Conservation (phyloP, 2,797 vertebrate genomes). For the Siniperca scherzeri region DNA sequence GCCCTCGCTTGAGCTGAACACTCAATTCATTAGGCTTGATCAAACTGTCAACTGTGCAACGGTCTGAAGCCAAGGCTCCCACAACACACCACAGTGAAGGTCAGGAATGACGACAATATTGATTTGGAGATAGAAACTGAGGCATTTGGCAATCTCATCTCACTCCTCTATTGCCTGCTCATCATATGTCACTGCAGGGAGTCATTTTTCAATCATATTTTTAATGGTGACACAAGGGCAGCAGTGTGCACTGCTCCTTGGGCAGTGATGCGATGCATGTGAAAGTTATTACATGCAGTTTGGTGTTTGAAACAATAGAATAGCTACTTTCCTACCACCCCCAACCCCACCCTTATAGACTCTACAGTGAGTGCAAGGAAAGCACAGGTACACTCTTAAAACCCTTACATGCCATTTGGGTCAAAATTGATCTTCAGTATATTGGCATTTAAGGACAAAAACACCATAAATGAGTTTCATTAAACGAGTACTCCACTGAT, state of each 20-base stretch:
- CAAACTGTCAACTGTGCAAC: conserved; percentile 50
- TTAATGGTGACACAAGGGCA: conserved; percentile 32
- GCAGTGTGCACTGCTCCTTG: not conserved
- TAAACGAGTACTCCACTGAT: not conserved
- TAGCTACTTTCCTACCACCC: not conserved
- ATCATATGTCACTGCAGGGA: conserved; percentile 38
- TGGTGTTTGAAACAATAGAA: not conserved
- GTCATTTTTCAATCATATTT: conserved; percentile 43
- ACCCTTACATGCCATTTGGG: not conserved
- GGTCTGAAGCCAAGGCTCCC: conserved; percentile 24
- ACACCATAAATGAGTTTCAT: not conserved
- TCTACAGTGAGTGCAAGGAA: not conserved
- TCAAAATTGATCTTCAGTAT: not conserved
- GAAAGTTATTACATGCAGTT: not conserved
- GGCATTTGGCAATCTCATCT: conserved; percentile 18
- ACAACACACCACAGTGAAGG: conserved; percentile 35
- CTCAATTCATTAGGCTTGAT: conserved; percentile 62
- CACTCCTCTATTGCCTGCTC: conserved; percentile 25
- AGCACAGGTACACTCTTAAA: not conserved
- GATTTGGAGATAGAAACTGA: conserved; percentile 37
- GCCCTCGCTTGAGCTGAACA: conserved; percentile 7
- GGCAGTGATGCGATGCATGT: not conserved
- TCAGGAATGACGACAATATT: conserved; percentile 52
- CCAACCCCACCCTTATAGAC: not conserved
- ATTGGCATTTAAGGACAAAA: not conserved